Evolutionary conservation across 2,797 vertebrate species (phyloP).

Genomic region (Lateolabrax maculatus): DNA sequence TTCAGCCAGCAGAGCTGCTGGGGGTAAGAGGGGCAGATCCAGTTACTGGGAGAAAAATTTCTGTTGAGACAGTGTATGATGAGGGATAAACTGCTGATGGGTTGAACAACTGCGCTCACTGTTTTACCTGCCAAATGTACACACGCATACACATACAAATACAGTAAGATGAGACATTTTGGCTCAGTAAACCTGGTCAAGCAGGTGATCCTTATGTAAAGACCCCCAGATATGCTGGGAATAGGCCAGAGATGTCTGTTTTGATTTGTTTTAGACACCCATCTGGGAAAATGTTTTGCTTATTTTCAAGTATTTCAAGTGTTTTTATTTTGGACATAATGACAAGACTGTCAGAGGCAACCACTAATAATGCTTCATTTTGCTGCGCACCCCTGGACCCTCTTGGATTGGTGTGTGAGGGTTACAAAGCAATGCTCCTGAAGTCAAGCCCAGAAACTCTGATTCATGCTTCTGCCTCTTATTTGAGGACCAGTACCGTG

Average conservation of each 20-base stretch:
- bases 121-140: slow-evolving; percentile 54
- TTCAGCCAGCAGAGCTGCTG: slow-evolving; percentile 63
- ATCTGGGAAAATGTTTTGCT: neutral
- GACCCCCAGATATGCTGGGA: neutral
- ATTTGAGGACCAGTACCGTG: neutral
- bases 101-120: slow-evolving; percentile 53
- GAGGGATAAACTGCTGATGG: slow-evolving; percentile 60
- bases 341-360: neutral
- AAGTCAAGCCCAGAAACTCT: neutral
- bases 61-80: slow-evolving; percentile 48
- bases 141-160: neutral
- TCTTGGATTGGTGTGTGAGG: neutral
- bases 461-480: neutral
- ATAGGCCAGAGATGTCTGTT: neutral
- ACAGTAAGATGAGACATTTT: slow-evolving; percentile 35
- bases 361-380: neutral
- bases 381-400: neutral
- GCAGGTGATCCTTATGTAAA: neutral
- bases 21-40: slow-evolving; percentile 53
- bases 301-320: neutral
- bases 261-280: slow-evolving; percentile 14
- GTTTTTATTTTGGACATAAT: neutral
- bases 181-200: neutral
- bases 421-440: neutral
- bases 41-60: slow-evolving; percentile 70